These are phyloP conservation scores for Syngnathus floridae DNA, from an alignment of 2,113 vertebrate genomes.

Conservation along the genomic window DNA sequence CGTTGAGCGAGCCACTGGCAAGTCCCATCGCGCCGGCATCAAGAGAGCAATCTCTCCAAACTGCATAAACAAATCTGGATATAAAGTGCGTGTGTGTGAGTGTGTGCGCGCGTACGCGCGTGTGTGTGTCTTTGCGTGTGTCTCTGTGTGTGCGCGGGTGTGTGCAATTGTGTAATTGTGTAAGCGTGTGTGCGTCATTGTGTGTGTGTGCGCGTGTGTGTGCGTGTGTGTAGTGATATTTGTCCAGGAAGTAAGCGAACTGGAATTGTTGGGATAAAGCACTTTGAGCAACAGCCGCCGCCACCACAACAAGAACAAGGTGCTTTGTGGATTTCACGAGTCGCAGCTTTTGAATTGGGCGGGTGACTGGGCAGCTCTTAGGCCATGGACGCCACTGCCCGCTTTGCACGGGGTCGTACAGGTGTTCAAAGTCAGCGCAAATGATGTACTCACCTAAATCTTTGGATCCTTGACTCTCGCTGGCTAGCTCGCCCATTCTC, in stretches of 20 bases:
- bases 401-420: no score
- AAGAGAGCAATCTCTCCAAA: no score
- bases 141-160: no score
- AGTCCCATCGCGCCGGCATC: background rate
- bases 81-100: background rate
- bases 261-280: background rate
- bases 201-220: no score
- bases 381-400: no score
- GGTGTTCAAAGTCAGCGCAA: background rate
- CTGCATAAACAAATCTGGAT: no score
- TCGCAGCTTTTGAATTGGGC: no score
- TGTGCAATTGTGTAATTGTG: no score
- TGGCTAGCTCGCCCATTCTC: constrained; percentile 97
- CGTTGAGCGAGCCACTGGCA: background rate
- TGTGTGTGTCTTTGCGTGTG: no score
- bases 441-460: constrained; percentile 83
- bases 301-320: background rate
- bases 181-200: no score
- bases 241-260: background rate
- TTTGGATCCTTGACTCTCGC: constrained; percentile 97
- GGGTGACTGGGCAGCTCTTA: no score
- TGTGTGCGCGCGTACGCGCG: no score
- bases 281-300: background rate
- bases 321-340: background rate
- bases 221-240: background rate